Conservation (phyloP, 2,797 vertebrate genomes). For the Caiman crocodilus region DNA sequence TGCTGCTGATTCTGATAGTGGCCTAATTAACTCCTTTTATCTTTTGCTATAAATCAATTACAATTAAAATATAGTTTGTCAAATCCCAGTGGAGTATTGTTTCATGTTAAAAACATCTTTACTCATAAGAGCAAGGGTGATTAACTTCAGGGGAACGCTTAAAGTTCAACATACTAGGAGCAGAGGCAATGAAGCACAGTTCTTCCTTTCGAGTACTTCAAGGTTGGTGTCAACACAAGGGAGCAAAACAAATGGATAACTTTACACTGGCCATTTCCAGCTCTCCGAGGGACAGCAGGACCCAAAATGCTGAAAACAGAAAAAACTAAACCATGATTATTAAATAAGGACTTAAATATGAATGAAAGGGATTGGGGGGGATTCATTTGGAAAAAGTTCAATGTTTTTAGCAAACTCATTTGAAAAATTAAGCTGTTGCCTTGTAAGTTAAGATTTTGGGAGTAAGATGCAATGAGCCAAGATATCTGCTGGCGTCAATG, state of each 20-base stretch:
- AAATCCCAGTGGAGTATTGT: conserved; percentile 77
- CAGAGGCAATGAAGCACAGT: conserved; percentile 52
- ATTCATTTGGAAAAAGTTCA: neutral
- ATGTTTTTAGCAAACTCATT: neutral
- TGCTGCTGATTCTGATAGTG: conserved; percentile 75
- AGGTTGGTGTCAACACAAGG: neutral
- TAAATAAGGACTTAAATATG: neutral
- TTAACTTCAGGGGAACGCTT: conserved; percentile 78
- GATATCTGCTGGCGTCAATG: neutral
- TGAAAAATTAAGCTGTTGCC: neutral
- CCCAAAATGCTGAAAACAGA: neutral
- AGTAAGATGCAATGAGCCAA: neutral
- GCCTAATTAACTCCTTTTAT: conserved; percentile 84
- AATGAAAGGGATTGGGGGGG: neutral
- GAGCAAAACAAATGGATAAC: neutral
- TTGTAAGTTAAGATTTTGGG: neutral
- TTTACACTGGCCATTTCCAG: neutral
- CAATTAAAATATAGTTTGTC: conserved; percentile 83
- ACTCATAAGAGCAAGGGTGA: conserved; percentile 82
- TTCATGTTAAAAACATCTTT: conserved; percentile 82
- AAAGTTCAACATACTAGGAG: conserved; percentile 77
- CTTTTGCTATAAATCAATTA: conserved; percentile 83
- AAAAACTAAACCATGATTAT: neutral
- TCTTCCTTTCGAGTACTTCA: conserved; percentile 30
- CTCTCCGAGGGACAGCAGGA: neutral